Base-by-base conservation (phyloP, 1,140 invertebrate genomes). In the Vollenhovia emeryi region DNA sequence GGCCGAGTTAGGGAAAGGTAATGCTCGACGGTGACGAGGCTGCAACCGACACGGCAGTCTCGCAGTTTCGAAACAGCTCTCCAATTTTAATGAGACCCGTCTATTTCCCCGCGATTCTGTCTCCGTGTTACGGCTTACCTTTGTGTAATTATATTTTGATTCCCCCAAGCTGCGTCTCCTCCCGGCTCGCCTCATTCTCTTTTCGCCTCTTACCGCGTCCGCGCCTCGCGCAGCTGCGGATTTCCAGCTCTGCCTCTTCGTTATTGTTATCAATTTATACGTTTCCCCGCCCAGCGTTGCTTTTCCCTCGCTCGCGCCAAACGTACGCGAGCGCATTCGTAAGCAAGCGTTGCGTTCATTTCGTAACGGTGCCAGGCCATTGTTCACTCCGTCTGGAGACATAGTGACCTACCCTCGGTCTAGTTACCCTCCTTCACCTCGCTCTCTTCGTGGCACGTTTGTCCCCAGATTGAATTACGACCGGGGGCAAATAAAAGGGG, bases 81-180 rank as follows among this genome's bases (percentile, higher is more conserved):
- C 93, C 93, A 95, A 95, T 95, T 95, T 95, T 95, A 95, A 95
- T 95, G 94, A 95, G 93, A 91, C 91, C 92, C 93, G 92, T 93
- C 93, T 94, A 94, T 94, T 94, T 90, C 93, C 88, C 90, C 87
- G 90, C 91, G 90, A 93, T 93, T 93, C 92, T 93, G 92, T 94
- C 92, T 92, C 92, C 92, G 90, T 91, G 92, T 94, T 93, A 93
- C 87, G 76, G 84, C 79, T 89, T 91, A 92, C 91, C 94, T 94
- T 94, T 94, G 94, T 94, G 93, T 94, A 94, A 95, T 95, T 94
- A 94, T 94, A 95, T 95, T 95, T 94, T 94, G 94, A 95, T 94
- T 94, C 90, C 92, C 93, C 91, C 91, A 83, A 91, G 91, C 92
- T 91, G 91, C 79, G 40, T 86, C 85, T 71, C 88, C 75, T 84